A percentile compares a stretch with the other conserved stretches of the same genome.
Conservation (phyloP, 2,888 invertebrate genomes). For the Catonia carolina region DNA sequence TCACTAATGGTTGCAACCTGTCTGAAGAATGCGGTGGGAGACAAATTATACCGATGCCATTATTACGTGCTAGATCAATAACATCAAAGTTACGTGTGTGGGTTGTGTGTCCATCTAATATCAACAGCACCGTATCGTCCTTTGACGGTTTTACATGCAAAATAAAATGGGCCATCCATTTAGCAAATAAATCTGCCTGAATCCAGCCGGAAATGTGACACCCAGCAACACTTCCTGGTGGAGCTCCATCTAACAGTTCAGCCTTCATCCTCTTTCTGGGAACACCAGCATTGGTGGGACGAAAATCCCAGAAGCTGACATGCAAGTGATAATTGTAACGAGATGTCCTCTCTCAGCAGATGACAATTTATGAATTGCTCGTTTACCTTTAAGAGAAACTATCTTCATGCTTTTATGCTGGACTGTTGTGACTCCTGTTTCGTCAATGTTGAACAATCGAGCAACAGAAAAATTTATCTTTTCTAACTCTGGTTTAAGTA, state of each 20-base stretch:
- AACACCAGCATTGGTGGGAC: constrained; percentile 40
- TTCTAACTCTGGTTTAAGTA: constrained; percentile 24
- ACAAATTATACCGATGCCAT: constrained; percentile 18
- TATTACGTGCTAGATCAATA: constrained; percentile 14
- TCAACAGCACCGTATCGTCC: constrained; percentile 31
- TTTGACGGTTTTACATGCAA: constrained; percentile 29
- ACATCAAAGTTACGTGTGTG: constrained; percentile 24
- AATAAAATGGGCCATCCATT: constrained; percentile 38
- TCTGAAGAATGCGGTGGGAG: constrained; percentile 16
- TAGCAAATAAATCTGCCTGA: constrained; percentile 32
- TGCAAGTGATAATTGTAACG: constrained; percentile 36
- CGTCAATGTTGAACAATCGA: constrained; percentile 38
- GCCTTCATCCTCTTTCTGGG: constrained; percentile 37
- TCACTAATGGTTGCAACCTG: constrained; percentile 17
- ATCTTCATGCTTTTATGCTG: constrained; percentile 36
- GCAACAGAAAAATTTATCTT: constrained; percentile 32
- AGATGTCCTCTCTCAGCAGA: constrained; percentile 38
- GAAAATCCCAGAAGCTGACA: constrained; percentile 36
- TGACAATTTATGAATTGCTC: constrained; percentile 35
- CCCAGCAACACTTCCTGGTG: not conserved
- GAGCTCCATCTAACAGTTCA: constrained; percentile 22
- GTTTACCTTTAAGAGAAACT: constrained; percentile 37
- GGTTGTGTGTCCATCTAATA: constrained; percentile 22
- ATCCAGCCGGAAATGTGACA: constrained; percentile 2
- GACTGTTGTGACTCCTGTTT: constrained; percentile 38